Base-by-base conservation (phyloP, 2,113 vertebrate genomes). In the Rana temporaria region DNA sequence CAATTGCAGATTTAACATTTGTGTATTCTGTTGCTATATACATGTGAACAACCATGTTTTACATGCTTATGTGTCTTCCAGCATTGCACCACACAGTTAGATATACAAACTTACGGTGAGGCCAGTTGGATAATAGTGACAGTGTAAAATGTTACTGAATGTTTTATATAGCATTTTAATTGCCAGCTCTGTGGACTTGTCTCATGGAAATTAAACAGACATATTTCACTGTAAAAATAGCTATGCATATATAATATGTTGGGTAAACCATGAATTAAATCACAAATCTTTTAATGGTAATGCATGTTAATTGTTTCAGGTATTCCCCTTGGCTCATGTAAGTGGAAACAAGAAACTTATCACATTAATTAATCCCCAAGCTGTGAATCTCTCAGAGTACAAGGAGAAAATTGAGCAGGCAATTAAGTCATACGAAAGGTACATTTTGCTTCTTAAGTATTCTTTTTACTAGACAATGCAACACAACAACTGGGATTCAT, bases 371-470 rank as follows among this genome's bases (percentile, higher is more conserved):
- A 96, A 94, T 87, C 93, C 93, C 84, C 89, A 90, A 52, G 92
- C 92, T 81, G 85, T 93, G 88, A 91, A 95, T 85, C 89, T 95
- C 78, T 87, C 88, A 71, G 83, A 81, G 69, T 95, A 95, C 87
- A 94, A 90, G 85, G 78, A 88, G 85, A 94, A 90, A 62, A 88
- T 96, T 80, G 84, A 90, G 30, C 84, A 90, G 80, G 92, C 91
- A 77, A 87, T 96, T 85, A 89, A 87, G 79, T 88, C 82, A 60
- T 96, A 92, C 84, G 88, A 95, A 89, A 95, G 89, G 94, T 91
- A 87, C 93, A 92, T 90, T 64, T 80, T 34, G 20, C 15, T 26
- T 62, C 53, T 2, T 69, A 59, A 48, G 14, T 69, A 42, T n/a
- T 7, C n/a, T 60, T n/a, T 75, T 62, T 60, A 62, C 56, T 62